Evolutionary conservation across 2,797 vertebrate genomes (phyloP), one percentile per base, ranked within the genome.

Genomic region (Peromyscus attwateri): DNA sequence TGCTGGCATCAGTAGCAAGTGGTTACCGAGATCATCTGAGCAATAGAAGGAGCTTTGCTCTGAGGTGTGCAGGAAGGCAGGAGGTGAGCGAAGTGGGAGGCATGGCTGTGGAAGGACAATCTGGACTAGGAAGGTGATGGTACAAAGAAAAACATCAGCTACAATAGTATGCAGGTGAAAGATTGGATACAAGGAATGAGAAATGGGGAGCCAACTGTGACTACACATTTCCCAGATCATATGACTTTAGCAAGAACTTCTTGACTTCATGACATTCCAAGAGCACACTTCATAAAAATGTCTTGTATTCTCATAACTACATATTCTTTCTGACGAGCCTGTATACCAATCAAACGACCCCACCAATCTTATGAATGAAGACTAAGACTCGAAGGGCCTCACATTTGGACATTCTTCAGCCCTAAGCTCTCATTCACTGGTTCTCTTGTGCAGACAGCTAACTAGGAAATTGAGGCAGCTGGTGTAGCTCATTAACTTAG

Each of bases 201-300:
- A 77, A 77, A 49, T 77, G 46, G 46, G 29, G 27, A 17, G 31
- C 27, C 49, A 55, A 40, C 34, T 8, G 66, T 16, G 70, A 76
- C 23, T 52, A 23, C 21, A 64, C 34, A 40, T 37, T 85, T 82
- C 87, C 77, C 25, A 81, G 14, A n/a, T 43, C 70, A 25, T 37
- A 9, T 37, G n/a, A 62, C 77, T 66, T 87, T 92, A 73, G 21
- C 37, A 90, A 90, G 91, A 96, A 84, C 60, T 46, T 96, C 81
- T 88, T 91, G 21, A 62, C 64, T 14, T 71, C 90, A 55, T 27
- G 71, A 71, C 80, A 85, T 57, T 68, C 37, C 23, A 77, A 81
- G 40, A 64, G 12, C 21, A n/a, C 0, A 1, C 70, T 82, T 84
- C 25, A 62, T 62, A 29, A 34, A 46, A 60, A 62, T 23, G 10